Percentiles rank a stretch among this genome's conserved stretches.
Conservation (phyloP, 2,888 invertebrate species). For the Lypha dubia region DNA sequence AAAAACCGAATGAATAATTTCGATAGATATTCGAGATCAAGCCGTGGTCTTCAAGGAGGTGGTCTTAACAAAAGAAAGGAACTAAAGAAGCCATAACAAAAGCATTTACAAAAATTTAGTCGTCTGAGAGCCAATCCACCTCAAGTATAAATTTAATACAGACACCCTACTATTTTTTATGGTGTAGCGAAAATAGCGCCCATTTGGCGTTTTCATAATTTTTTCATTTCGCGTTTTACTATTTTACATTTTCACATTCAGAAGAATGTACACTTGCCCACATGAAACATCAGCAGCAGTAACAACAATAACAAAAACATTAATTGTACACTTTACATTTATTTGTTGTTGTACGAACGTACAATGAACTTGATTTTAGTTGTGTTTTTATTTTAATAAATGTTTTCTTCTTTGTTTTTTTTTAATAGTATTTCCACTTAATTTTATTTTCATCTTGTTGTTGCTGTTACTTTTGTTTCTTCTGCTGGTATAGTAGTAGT, state of each 20-base stretch:
- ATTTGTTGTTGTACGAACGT: conserved; percentile 53
- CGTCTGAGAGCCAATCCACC: no score
- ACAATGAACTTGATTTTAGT: conserved; percentile 67
- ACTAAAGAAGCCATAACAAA: no score
- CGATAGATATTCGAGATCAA: no score
- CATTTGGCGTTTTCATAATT: conserved; percentile 33
- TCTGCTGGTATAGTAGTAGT: conserved; percentile 1
- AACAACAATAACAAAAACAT: conserved; percentile 35
- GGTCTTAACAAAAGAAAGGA: no score
- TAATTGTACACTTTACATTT: conserved; percentile 51
- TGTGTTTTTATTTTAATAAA: conserved; percentile 33
- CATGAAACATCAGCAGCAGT: conserved; percentile 27
- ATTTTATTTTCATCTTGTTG: conserved; percentile 30
- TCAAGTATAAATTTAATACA: not conserved
- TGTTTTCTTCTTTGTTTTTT: not conserved
- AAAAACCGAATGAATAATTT: no score
- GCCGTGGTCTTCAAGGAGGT: no score
- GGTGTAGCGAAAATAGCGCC: not conserved
- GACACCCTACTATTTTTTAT: not conserved
- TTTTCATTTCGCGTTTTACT: conserved; percentile 43
- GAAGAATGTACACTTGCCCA: not conserved
- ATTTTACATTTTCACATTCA: conserved; percentile 10
- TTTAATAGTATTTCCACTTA: conserved; percentile 57
- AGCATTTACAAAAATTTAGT: no score
- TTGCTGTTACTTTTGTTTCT: conserved; percentile 1